A percentile compares a stretch with the other conserved stretches of the same genome.
Evolutionary conservation across 2,888 invertebrate species (phyloP).

Genomic region (Ornithoptera alexandrae): DNA sequence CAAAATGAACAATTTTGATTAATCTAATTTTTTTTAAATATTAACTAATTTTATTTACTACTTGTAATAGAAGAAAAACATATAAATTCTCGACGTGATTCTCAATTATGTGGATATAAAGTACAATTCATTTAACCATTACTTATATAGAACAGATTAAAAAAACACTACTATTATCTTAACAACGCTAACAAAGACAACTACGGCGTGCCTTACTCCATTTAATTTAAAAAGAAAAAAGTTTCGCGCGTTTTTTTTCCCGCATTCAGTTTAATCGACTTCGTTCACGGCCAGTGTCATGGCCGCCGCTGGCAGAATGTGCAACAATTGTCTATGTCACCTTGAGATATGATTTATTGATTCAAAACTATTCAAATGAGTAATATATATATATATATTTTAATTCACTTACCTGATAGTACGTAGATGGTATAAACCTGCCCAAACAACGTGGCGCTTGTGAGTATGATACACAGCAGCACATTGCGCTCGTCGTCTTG

Average conservation of each 20-base stretch:
- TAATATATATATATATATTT: neutral
- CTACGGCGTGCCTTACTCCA: conserved; percentile 1
- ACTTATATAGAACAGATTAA: conserved; percentile 4
- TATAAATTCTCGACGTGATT: neutral
- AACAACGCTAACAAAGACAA: conserved; percentile 7
- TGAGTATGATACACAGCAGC: no score
- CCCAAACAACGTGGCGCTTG: no score
- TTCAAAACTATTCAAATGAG: conserved; percentile 5
- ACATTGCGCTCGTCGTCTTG: no score
- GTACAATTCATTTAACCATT: neutral
- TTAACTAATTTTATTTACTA: neutral
- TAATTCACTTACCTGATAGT: no score
- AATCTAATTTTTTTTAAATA: no score
- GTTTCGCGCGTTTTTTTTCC: conserved; percentile 27
- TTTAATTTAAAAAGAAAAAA: conserved; percentile 11
- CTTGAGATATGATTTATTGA: conserved; percentile 17
- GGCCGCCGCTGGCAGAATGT: conserved; percentile 16
- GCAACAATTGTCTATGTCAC: conserved; percentile 6
- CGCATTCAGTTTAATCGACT: conserved; percentile 32
- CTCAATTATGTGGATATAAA: neutral
- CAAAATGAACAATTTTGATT: no score
- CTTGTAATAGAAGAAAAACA: neutral
- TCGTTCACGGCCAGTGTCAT: conserved; percentile 19
- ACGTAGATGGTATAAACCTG: no score
- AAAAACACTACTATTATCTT: conserved; percentile 4